phyloP scores from a whole-genome alignment of 2,888 invertebrate species.

The Apamea sordens region DNA sequence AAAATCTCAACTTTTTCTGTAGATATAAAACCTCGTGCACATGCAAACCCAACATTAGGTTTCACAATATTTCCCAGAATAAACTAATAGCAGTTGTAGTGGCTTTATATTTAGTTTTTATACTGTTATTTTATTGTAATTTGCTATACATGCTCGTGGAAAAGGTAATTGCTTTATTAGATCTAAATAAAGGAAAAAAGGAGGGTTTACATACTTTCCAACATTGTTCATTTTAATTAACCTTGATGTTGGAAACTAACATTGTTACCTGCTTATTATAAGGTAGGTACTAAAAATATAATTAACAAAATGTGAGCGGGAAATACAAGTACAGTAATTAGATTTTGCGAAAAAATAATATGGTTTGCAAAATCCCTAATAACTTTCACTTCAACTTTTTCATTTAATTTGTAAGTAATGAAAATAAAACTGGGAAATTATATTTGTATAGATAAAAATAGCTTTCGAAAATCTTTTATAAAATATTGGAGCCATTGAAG shows the following conservation, averaged over 20 bases:
- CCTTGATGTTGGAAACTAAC: neutral
- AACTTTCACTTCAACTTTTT: neutral
- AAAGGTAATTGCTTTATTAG: constrained; percentile 34
- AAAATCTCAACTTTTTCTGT: constrained; percentile 27
- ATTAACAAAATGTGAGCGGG: neutral
- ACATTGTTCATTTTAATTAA: constrained; percentile 1
- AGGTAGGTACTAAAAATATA: neutral
- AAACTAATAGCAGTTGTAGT: neutral
- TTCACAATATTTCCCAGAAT: constrained; percentile 33
- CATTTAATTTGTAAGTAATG: neutral
- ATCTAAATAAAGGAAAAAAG: neutral
- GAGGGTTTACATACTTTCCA: neutral
- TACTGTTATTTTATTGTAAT: constrained; percentile 18
- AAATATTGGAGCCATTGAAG: constrained; percentile 29
- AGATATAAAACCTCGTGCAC: constrained; percentile 14
- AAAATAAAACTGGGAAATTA: neutral
- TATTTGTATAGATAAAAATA: neutral
- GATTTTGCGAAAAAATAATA: neutral
- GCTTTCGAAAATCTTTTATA: neutral
- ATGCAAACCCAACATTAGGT: constrained; percentile 46
- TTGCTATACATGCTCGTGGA: constrained; percentile 8
- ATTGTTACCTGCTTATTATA: neutral
- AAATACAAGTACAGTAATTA: too few relatives aligned
- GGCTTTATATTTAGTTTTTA: constrained; percentile 24
- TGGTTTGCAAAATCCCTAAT: neutral